phyloP scores from a whole-genome alignment of 2,113 vertebrate genomes.

The Pithys albifrons region DNA sequence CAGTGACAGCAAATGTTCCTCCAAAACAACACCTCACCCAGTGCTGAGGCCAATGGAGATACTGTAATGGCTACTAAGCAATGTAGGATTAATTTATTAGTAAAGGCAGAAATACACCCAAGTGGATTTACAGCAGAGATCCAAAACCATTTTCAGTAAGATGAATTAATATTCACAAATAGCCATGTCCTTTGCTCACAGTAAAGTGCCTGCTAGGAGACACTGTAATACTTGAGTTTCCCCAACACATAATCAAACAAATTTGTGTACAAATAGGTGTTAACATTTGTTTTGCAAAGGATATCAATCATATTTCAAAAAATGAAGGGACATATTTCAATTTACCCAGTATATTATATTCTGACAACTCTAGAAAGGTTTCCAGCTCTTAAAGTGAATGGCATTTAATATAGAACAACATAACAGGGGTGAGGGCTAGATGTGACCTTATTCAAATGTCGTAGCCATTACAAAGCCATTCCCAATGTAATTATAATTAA shows the following conservation, averaged over 20 bases:
- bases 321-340: conserved; percentile 92
- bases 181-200: neutral
- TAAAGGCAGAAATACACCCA: neutral
- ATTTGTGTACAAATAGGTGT: conserved; percentile 59
- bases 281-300: conserved; percentile 84
- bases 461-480: conserved; percentile 75
- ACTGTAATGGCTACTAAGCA: neutral
- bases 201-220: neutral
- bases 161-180: conserved; percentile 12
- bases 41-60: neutral
- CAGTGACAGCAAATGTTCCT: neutral
- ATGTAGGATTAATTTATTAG: neutral
- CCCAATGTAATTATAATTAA: conserved; percentile 93
- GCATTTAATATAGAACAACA: conserved; percentile 98
- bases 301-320: conserved; percentile 92
- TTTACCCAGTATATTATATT: conserved; percentile 87
- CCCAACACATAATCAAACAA: conserved; percentile 35
- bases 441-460: conserved; percentile 99
- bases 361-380: conserved; percentile 83
- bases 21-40: neutral
- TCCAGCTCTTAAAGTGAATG: conserved; percentile 92
- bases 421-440: conserved; percentile 87
- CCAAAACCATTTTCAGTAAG: neutral
- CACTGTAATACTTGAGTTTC: neutral
- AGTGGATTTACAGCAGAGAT: neutral